These are phyloP conservation scores for Trissolcus japonicus DNA, from an alignment of 2,888 invertebrate genomes.

Conservation along the genomic window DNA sequence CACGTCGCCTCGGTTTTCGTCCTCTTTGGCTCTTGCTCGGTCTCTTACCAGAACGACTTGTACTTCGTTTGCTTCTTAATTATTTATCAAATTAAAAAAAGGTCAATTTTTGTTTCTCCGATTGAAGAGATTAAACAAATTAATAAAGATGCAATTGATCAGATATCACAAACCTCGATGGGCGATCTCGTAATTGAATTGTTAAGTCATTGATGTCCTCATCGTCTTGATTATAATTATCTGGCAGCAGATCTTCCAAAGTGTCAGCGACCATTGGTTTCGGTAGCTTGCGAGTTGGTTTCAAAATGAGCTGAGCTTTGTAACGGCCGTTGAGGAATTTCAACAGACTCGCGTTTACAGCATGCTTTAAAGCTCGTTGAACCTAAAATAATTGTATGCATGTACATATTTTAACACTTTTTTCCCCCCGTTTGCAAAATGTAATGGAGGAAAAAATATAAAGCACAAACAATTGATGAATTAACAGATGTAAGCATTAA, in stretches of 20 bases:
- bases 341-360: slow-evolving; percentile 66
- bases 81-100: no score
- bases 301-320: slow-evolving; percentile 61
- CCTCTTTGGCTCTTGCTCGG: background rate
- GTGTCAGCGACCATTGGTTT: slow-evolving; percentile 8
- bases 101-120: no score
- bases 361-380: slow-evolving; percentile 66
- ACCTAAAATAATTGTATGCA: slow-evolving; percentile 57
- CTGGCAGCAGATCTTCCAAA: background rate
- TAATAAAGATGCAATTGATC: background rate
- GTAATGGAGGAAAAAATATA: no score
- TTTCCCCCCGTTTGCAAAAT: no score
- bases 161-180: background rate
- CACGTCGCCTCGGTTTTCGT: slow-evolving; percentile 1
- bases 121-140: no score
- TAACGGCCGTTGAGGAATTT: slow-evolving; percentile 66
- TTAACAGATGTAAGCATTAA: no score
- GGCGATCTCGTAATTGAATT: slow-evolving; percentile 15
- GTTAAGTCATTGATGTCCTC: slow-evolving; percentile 6
- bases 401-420: no score
- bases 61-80: background rate
- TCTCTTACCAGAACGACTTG: background rate
- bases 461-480: no score
- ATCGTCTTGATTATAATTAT: slow-evolving; percentile 12
- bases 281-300: slow-evolving; percentile 28